A percentile compares a stretch with the other conserved stretches of the same genome.
Evolutionary conservation across 2,797 vertebrate genomes (phyloP).

Genomic region (Zalophus californianus): DNA sequence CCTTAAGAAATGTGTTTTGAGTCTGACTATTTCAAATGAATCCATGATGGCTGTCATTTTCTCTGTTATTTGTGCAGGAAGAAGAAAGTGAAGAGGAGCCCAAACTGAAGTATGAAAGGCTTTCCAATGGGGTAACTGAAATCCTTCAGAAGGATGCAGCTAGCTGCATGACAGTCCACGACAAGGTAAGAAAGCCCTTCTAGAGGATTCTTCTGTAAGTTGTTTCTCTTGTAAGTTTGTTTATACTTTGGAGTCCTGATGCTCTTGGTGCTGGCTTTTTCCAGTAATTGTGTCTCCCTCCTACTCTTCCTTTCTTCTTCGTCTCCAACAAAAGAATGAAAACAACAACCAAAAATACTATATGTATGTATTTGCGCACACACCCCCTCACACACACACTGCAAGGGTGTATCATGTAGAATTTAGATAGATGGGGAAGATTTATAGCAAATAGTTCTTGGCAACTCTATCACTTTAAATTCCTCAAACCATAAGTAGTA

Average conservation of each 20-base stretch:
- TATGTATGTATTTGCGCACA: not conserved
- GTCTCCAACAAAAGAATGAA: not conserved
- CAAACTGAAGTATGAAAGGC: conserved; percentile 98
- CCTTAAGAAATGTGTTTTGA: not conserved
- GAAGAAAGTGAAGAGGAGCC: conserved; percentile 99
- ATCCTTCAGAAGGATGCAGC: conserved; percentile 98
- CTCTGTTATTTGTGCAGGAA: conserved; percentile 89
- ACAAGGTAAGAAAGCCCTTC: conserved; percentile 91
- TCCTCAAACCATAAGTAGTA: not conserved
- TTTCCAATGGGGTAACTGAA: conserved; percentile 97
- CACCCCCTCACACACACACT: not conserved
- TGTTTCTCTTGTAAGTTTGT: not conserved
- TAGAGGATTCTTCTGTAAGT: not conserved
- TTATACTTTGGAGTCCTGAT: not conserved
- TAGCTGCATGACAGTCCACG: conserved; percentile 99
- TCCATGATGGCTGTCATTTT: not conserved
- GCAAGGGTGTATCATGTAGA: not conserved
- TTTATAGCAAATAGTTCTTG: not conserved
- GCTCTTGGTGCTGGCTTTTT: not conserved
- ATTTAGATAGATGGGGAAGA: not conserved
- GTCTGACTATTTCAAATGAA: conserved; percentile 56
- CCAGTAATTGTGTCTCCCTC: not conserved
- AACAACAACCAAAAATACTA: not conserved
- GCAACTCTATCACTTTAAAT: not conserved
- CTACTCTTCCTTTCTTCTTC: not conserved